Conservation (phyloP, 2,888 invertebrate genomes). For the Megastigmus dorsalis region DNA sequence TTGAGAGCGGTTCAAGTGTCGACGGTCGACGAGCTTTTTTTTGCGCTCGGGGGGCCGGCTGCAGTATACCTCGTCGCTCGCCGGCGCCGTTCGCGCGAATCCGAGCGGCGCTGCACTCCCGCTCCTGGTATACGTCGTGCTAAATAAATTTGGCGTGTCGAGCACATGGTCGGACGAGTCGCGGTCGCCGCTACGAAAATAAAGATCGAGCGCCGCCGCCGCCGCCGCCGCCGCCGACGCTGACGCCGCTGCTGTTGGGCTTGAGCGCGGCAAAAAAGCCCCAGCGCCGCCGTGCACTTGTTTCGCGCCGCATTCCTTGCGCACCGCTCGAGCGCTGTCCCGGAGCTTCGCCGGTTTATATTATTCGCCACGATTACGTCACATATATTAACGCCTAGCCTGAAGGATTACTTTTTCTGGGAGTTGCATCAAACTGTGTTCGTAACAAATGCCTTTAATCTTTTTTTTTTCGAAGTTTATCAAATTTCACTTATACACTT, state of each 20-base stretch:
- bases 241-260: no score
- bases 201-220: slow-evolving; percentile 56
- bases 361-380: background rate
- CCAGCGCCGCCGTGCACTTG: background rate
- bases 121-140: slow-evolving; percentile 34
- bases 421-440: no score
- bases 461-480: no score
- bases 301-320: background rate
- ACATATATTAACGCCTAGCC: background rate
- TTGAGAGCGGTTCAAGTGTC: slow-evolving; percentile 52
- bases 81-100: slow-evolving; percentile 49
- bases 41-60: no score
- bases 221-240: background rate
- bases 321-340: background rate
- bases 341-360: background rate
- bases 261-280: background rate
- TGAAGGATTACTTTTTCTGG: background rate
- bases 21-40: background rate
- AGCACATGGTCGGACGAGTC: slow-evolving; percentile 55
- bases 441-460: no score
- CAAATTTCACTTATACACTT: no score
- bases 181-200: slow-evolving; percentile 62
- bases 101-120: background rate
- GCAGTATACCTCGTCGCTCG: no score
- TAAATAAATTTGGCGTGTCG: slow-evolving; percentile 67